Evolutionary conservation across 2,113 vertebrate genomes (phyloP).

Genomic region (Patagioenas fasciata): DNA sequence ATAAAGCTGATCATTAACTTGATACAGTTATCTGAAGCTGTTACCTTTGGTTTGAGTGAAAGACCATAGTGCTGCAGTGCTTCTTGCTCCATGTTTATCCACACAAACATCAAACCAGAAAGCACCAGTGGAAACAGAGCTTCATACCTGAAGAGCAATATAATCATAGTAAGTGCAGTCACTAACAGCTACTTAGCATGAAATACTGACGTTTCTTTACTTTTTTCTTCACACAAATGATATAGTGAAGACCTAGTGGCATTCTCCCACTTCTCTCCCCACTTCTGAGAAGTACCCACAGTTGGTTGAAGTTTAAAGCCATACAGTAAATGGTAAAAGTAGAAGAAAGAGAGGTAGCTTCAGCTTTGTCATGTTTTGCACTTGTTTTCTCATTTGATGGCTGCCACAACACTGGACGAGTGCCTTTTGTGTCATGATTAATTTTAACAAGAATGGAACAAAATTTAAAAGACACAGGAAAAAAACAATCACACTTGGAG

Average conservation of each 20-base stretch:
- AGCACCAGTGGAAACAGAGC: slow-evolving; percentile 89
- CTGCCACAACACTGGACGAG: background rate
- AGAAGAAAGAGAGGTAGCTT: background rate
- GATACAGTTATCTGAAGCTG: background rate
- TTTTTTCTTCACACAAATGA: background rate
- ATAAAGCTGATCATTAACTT: background rate
- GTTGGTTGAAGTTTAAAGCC: background rate
- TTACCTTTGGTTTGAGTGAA: slow-evolving; percentile 85
- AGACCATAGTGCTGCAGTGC: slow-evolving; percentile 76
- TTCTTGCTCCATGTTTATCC: slow-evolving; percentile 93
- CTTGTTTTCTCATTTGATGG: background rate
- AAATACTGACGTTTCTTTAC: background rate
- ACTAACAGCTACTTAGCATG: background rate
- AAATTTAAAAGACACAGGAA: background rate
- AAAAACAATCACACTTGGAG: background rate
- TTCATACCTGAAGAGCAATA: slow-evolving; percentile 80
- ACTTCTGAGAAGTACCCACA: background rate
- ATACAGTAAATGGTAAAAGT: background rate
- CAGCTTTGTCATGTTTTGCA: background rate
- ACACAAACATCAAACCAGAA: slow-evolving; percentile 90
- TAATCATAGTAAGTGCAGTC: background rate
- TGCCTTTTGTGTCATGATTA: background rate
- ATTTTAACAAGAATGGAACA: background rate
- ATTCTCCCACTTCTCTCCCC: background rate
- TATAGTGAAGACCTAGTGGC: background rate